A percentile compares a stretch with the other conserved stretches of the same genome.
Evolutionary conservation across 2,113 vertebrate species (phyloP).

Genomic region (Prinia subflava): DNA sequence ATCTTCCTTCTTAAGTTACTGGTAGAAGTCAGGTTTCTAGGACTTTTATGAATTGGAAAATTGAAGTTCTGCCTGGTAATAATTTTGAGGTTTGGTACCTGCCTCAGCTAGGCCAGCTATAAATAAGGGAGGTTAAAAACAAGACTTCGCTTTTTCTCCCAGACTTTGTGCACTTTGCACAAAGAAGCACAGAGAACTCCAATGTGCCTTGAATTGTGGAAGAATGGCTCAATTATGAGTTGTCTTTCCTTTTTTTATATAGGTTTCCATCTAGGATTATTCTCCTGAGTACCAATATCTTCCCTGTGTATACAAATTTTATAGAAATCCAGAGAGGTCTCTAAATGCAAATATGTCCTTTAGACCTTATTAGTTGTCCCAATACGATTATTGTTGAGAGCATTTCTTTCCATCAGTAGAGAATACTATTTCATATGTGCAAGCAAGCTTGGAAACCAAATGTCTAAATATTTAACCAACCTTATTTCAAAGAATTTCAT

Average conservation of each 20-base stretch:
- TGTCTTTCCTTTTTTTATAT: background rate
- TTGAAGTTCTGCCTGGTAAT: slow-evolving; percentile 12
- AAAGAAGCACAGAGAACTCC: background rate
- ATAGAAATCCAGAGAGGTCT: slow-evolving; percentile 26
- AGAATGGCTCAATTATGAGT: background rate
- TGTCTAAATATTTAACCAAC: slow-evolving; percentile 86
- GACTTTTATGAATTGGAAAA: slow-evolving; percentile 11
- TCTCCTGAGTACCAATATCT: background rate
- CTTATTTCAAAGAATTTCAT: slow-evolving; percentile 83
- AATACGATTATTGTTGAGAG: slow-evolving; percentile 48
- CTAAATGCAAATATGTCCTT: slow-evolving; percentile 30
- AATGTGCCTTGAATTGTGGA: background rate
- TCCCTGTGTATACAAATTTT: background rate
- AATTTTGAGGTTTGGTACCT: slow-evolving; percentile 44
- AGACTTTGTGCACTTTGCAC: background rate
- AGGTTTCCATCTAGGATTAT: background rate
- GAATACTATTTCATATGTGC: slow-evolving; percentile 70
- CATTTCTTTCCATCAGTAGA: slow-evolving; percentile 65
- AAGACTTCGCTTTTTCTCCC: background rate
- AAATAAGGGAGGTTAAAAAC: background rate
- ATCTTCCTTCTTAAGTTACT: slow-evolving; percentile 18
- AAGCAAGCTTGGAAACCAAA: slow-evolving; percentile 76
- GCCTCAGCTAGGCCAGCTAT: background rate
- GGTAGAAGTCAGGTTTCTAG: slow-evolving; percentile 2
- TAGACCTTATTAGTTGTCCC: slow-evolving; percentile 46